A percentile compares a stretch with the other conserved stretches of the same genome.
These are phyloP conservation scores for Laterallus jamaicensis DNA, from an alignment of 2,113 vertebrate species.

Conservation along the genomic window DNA sequence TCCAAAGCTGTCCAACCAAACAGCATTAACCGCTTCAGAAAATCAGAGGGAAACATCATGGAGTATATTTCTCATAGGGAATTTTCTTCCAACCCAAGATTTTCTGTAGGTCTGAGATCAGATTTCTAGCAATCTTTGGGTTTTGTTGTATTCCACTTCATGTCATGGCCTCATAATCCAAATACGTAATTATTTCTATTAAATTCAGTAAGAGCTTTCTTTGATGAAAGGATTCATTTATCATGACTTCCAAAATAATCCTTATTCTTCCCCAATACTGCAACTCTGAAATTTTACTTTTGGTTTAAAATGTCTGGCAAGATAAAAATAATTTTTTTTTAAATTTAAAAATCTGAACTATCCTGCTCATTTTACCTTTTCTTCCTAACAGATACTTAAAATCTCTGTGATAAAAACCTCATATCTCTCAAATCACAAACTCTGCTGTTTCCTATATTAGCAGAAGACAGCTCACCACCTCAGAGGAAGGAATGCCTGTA, in stretches of 20 bases:
- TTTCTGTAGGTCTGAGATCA: background rate
- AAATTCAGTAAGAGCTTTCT: background rate
- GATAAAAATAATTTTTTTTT: background rate
- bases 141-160: background rate
- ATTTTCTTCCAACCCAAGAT: background rate
- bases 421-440: background rate
- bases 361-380: background rate
- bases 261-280: background rate
- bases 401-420: background rate
- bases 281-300: background rate
- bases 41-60: background rate
- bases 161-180: background rate
- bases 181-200: background rate
- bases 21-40: background rate
- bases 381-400: background rate
- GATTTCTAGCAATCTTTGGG: background rate
- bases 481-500: background rate
- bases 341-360: background rate
- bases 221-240: background rate
- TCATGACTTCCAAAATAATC: background rate
- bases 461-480: background rate
- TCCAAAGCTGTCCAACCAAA: background rate
- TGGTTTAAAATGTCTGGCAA: background rate
- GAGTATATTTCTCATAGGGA: background rate
- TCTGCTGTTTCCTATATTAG: background rate